Evolutionary conservation across 2,888 invertebrate genomes (phyloP), one percentile per base, ranked within the genome.

Genomic region (Cinara cedri): DNA sequence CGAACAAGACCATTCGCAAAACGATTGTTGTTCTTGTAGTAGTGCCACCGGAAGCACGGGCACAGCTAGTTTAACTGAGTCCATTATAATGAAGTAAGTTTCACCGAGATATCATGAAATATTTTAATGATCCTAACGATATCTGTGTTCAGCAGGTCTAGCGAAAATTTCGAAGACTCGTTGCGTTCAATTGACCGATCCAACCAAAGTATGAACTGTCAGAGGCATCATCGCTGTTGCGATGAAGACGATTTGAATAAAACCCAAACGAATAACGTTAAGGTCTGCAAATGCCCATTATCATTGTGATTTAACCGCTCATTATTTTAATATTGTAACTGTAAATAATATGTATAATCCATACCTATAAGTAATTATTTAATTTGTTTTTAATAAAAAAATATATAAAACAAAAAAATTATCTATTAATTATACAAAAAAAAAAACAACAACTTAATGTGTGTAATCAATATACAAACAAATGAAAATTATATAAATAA

Each of bases 161-260:
- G 89, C 84, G 91, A 91, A 86, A 93, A 92, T 84, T 93, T 93
- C 85, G 93, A 93, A 86, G 93, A 93, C 84, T 93, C 93, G 0
- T 86, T 93, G 57, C 93, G 93, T 85, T 91, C 91, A 1, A 85
- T 90, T 84, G 85, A 89, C 84, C 87, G 89, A 85, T 82, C 82
- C 24, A 82, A 82, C 42, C 81, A 82, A 68, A 83, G 81, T 44
- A 80, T 70, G 54, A 81, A 82, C 26, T 82, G 82, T n/a, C 76
- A 71, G 14, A 74, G 74, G 51, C 76, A 76, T 49, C 81, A 75
- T 3, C 57, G 62, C 10, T 72, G 81, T 66, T 57, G 60, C 34
- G 60, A 26, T 34, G 68, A 68, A 21, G 63, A 63, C 16, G 76
- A 60, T 42, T 4, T 46, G 16, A 57, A 60, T 16, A 49, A 26